These are phyloP conservation scores for Chloroceryle aenea DNA, from an alignment of 2,113 vertebrate species.

Conservation along the genomic window DNA sequence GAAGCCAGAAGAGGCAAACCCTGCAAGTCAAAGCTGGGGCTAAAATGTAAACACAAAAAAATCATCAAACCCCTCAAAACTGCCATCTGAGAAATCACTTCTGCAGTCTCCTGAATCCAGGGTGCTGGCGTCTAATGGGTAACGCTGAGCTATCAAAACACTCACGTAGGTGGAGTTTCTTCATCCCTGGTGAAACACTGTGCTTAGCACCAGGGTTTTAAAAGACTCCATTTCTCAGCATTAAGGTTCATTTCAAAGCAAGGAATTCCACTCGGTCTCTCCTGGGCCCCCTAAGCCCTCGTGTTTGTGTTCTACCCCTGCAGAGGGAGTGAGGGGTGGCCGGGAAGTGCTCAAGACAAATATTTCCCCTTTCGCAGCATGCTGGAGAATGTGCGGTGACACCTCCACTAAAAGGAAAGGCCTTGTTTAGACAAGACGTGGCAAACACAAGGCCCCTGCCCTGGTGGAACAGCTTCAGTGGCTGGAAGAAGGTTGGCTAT, in stretches of 20 bases:
- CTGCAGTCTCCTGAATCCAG: background rate
- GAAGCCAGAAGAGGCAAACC: background rate
- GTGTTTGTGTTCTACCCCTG: constrained; percentile 42
- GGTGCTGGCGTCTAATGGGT: background rate
- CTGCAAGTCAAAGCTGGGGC: background rate
- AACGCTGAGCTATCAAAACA: background rate
- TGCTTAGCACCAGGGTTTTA: background rate
- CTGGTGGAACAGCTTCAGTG: constrained; percentile 19
- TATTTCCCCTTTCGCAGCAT: constrained; percentile 41
- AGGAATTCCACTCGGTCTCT: constrained; percentile 43
- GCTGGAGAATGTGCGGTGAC: constrained; percentile 67
- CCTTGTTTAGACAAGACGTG: constrained; percentile 40
- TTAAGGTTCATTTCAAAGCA: constrained; percentile 51
- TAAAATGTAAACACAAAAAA: background rate
- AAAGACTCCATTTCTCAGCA: constrained; percentile 29
- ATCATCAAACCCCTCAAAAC: background rate
- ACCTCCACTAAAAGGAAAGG: constrained; percentile 56
- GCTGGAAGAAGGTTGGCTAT: constrained; percentile 42
- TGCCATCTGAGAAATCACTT: background rate
- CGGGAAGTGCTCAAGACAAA: constrained; percentile 67
- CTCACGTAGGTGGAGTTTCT: fast-evolving
- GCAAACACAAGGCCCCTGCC: constrained; percentile 35
- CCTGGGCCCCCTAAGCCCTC: constrained; percentile 51
- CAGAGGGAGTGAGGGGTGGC: background rate
- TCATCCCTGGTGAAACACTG: background rate